phyloP scores from a whole-genome alignment of 2,113 vertebrate genomes.

The Toxotes chatareus region DNA sequence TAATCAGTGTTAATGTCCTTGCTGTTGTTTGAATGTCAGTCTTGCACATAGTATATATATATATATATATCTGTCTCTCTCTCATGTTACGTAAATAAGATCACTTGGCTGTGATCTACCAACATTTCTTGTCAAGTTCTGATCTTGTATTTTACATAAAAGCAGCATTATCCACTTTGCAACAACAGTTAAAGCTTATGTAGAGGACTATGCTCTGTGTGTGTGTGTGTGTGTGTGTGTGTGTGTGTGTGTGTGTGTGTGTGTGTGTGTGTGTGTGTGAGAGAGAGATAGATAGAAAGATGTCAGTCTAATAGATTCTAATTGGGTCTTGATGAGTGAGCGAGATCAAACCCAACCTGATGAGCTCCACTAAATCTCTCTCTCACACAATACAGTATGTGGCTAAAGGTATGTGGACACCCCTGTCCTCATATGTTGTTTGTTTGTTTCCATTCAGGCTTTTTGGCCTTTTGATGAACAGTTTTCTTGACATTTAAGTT shows the following conservation, averaged over 20 bases:
- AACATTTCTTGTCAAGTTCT: constrained; percentile 7
- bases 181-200: background rate
- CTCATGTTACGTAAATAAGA: constrained; percentile 29
- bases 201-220: constrained; percentile 1
- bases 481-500: background rate
- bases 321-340: constrained; percentile 49
- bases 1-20: background rate
- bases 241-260: too few species aligned
- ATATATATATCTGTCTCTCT: background rate
- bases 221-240: constrained; percentile 15
- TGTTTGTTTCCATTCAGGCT: background rate
- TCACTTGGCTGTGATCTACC: constrained; percentile 24
- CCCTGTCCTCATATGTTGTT: background rate
- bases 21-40: constrained; percentile 84
- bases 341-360: constrained; percentile 41
- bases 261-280: too few species aligned
- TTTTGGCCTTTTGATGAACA: background rate
- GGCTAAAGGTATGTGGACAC: background rate
- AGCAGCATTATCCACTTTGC: constrained; percentile 21
- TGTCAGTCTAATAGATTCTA: constrained; percentile 22
- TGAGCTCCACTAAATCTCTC: constrained; percentile 29
- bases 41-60: constrained; percentile 38
- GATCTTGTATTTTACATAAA: constrained; percentile 40
- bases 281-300: background rate
- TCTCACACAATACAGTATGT: background rate